Base-by-base conservation (phyloP, 2,797 vertebrate species). In the Percopsis omiscomaycus region DNA sequence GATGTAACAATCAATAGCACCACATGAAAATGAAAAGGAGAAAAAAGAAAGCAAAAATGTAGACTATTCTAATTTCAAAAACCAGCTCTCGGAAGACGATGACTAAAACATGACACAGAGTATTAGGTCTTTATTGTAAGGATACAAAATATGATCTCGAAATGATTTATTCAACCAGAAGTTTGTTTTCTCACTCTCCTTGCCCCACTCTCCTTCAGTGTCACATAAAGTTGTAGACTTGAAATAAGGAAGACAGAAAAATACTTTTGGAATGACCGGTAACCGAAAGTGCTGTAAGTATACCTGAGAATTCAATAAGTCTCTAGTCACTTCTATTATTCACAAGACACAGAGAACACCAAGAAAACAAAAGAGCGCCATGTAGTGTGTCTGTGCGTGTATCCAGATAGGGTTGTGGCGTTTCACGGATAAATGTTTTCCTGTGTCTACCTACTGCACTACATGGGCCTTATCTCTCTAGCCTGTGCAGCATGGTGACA, bases 281-380 rank as follows among this genome's bases (percentile, higher is more conserved):
- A 70, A 73, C 65, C 46, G 55, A 82, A 77, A 88, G 84, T 83
- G 79, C 87, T 83, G 68, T 68, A 83, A 88, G 84, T 88, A 88
- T 88, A 88, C 83, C 78, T 81, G 84, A 88, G 86, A 79, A 80
- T 87, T 79, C 77, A 80, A 64, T 74, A 80, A 79, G 80, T 84
- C 81, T 89, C 86, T n/a, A 56, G 71, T 16, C 77, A 74, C 81
- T 75, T 91, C 82, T 81, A 90, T 88, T 86, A 91, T 90, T 91
- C 75, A 89, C 47, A 71, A 82, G 83, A 80, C 78, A 87, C 68
- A 55, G 72, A 62, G 53, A 84, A 78, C 72, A 83, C 84, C 5
- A 37, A 80, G 64, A 75, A 86, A 84, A 86, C 76, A 87, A 87
- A 79, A 78, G 77, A 74, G 46, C 45, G 58, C 61, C 64, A 49